Base-by-base conservation (phyloP, 30 jellyfish, hydroid and myxozoan species). In the Turritopsis dohrnii region DNA sequence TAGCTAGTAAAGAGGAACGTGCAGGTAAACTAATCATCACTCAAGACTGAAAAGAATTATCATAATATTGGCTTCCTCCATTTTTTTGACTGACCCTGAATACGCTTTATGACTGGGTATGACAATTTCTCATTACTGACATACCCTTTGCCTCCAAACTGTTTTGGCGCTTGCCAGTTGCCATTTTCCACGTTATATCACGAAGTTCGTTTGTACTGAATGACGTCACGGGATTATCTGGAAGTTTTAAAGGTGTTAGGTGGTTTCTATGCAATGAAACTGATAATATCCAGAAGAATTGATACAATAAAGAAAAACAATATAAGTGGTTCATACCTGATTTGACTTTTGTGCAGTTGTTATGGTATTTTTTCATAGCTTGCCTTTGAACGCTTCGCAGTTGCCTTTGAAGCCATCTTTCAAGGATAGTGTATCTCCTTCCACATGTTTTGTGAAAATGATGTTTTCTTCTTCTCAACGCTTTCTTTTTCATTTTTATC, bases 381-480 rank as follows among this genome's bases (percentile, higher is more conserved):
- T 27, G 9, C 19, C 19, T 69, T 0, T 69, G 77, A 27, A 69
- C 22, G 16, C 30, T 69, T 7, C 16, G 16, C 22, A 69, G 77
- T 1, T 69, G 23, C 30, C 17, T 27, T 0, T 69, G 31, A n/a
- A 69, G 30, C 16, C 22, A 69, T 0, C 19, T 69, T 27, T 69
- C 77, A 17, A 69, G 16, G 16, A 69, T 27, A 9, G 77, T 69
- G 77, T 69, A 69, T 69, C 77, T 69, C 19, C 77, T 69, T 0
- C 77, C 77, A 69, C 77, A 69, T 9, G 77, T 69, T 69, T 69
- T 69, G 1, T 69, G 77, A 1, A 69, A 69, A 27, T 69, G 77
- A 69, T 69, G 77, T 69, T 69, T 69, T 69, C 77, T 23, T 69
- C 77, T 16, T 19, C 30, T 69, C 77, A 69, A 19, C 8, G 4